A percentile compares a stretch with the other conserved stretches of the same genome.
Evolutionary conservation across 2,797 vertebrate species (phyloP).

Genomic region (Xenentodon cancila): DNA sequence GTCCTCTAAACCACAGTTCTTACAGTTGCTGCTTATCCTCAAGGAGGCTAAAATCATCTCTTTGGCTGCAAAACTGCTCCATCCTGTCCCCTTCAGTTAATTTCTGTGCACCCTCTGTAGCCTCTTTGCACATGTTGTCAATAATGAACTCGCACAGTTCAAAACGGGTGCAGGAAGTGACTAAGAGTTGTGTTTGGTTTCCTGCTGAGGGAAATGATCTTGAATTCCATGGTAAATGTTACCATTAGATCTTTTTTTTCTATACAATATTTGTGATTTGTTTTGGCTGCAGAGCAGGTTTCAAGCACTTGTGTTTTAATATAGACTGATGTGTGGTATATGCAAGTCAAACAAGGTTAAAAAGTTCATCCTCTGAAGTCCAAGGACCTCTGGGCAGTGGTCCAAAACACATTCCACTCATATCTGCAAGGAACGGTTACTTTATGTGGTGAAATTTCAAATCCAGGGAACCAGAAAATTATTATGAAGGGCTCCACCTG

Average conservation of each 20-base stretch:
- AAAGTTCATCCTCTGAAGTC: conserved; percentile 45
- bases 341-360: conserved; percentile 27
- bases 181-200: conserved; percentile 71
- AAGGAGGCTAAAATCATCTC: conserved; percentile 39
- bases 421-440: conserved; percentile 63
- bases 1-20: conserved; percentile 41
- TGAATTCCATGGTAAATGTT: conserved; percentile 53
- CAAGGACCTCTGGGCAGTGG: conserved; percentile 59
- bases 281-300: conserved; percentile 19
- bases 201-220: conserved; percentile 69
- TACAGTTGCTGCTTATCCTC: conserved; percentile 36
- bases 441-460: conserved; percentile 47
- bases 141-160: conserved; percentile 49
- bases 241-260: conserved; percentile 2
- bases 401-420: conserved; percentile 72
- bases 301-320: not conserved
- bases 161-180: conserved; percentile 70
- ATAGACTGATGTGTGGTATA: not conserved
- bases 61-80: conserved; percentile 23
- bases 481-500: conserved; percentile 30
- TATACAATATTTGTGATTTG: not conserved
- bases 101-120: conserved; percentile 11
- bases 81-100: conserved; percentile 26
- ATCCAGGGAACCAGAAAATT: conserved; percentile 42
- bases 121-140: conserved; percentile 26